phyloP scores from a whole-genome alignment of 2,888 invertebrate genomes.

The Drepanosiphum platanoidis region DNA sequence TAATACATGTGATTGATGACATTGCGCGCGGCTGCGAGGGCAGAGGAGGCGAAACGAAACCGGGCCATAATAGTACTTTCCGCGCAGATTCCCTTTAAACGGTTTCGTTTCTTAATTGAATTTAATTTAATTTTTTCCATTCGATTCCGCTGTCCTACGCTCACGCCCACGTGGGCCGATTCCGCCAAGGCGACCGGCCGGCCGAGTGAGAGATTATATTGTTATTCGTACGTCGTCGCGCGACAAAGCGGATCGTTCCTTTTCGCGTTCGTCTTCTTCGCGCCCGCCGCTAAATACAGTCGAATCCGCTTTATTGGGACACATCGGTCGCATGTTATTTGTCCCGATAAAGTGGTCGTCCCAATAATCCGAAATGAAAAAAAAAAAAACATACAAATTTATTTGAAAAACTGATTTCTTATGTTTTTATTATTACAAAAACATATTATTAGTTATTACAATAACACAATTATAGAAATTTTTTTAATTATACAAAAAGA shows the following conservation, averaged over 20 bases:
- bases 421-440: no score
- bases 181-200: not conserved
- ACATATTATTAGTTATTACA: no score
- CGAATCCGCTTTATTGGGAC: not conserved
- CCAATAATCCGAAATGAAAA: no score
- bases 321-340: no score
- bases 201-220: not conserved
- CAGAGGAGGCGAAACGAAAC: not conserved
- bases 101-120: no score
- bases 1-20: constrained; percentile 32
- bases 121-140: constrained; percentile 22
- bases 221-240: not conserved
- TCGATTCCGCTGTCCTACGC: not conserved
- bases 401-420: no score
- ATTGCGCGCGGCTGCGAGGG: not conserved
- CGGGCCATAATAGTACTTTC: not conserved
- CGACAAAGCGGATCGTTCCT: not conserved
- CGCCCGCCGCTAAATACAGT: not conserved
- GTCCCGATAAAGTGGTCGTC: no score
- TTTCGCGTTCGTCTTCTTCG: not conserved
- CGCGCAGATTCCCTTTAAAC: not conserved
- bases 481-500: no score
- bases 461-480: no score
- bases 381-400: no score
- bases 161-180: not conserved